Conservation (phyloP, 2,113 vertebrate species). For the Zeus faber region DNA sequence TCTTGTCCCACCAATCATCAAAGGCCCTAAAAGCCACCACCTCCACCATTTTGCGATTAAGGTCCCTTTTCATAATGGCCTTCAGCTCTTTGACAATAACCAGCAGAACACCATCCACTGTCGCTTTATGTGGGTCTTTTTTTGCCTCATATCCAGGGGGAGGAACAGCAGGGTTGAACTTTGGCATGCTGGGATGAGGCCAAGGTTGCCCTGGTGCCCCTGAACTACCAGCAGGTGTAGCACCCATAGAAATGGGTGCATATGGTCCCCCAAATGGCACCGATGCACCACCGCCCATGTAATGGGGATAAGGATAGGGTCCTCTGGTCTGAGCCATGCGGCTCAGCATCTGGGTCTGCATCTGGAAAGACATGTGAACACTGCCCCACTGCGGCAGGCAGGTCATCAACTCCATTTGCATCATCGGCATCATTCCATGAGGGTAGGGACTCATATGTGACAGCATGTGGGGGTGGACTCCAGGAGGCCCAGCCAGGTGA, state of each 20-base stretch:
- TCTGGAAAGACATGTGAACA: conserved; percentile 97
- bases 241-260: conserved; percentile 77
- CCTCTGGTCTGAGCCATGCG: conserved; percentile 92
- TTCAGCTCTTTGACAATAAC: conserved; percentile 98
- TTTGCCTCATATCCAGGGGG: conserved; percentile 92
- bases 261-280: conserved; percentile 85
- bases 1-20: conserved; percentile 98
- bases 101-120: conserved; percentile 90
- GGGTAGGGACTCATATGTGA: conserved; percentile 81
- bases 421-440: conserved; percentile 84
- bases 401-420: conserved; percentile 92
- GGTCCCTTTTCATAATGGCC: conserved; percentile 97
- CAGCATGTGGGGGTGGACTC: conserved; percentile 84
- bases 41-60: conserved; percentile 98
- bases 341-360: conserved; percentile 98
- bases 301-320: conserved; percentile 84
- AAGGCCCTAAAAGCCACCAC: conserved; percentile 97
- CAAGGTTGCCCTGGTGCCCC: conserved; percentile 83
- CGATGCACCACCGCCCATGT: conserved; percentile 71
- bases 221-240: conserved; percentile 43
- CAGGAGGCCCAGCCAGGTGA: conserved; percentile 61
- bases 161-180: conserved; percentile 92
- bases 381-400: conserved; percentile 91
- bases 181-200: conserved; percentile 81
- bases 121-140: conserved; percentile 96